Conservation (phyloP, 2,888 invertebrate species). For the Agrochola lychnidis region DNA sequence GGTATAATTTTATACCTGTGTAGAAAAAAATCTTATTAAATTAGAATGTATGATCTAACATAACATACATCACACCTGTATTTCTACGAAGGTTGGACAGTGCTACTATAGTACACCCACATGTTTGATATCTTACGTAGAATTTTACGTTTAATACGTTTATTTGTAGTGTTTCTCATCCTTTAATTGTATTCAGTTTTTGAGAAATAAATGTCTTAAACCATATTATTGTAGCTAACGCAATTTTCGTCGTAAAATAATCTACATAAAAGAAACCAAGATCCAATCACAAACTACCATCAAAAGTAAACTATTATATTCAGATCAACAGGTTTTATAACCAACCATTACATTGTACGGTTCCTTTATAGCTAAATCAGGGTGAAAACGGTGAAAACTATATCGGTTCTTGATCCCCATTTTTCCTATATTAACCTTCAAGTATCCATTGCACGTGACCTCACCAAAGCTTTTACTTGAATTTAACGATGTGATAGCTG, state of each 20-base stretch:
- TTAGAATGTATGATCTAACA: neutral
- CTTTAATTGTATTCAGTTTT: neutral
- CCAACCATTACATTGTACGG: slow-evolving; percentile 12
- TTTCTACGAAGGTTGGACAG: no score
- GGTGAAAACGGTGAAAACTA: slow-evolving; percentile 16
- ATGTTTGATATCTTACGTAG: neutral
- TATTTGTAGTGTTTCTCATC: neutral
- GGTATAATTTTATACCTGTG: neutral
- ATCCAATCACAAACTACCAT: neutral
- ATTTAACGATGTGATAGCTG: slow-evolving; percentile 58
- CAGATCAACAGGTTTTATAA: slow-evolving; percentile 35
- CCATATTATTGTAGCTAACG: neutral
- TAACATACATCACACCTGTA: no score
- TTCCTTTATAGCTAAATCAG: slow-evolving; percentile 18
- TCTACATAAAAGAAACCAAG: neutral
- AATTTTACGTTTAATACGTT: neutral
- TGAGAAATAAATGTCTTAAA: neutral
- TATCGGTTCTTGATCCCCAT: slow-evolving; percentile 30
- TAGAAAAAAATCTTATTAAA: neutral
- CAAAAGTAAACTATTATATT: neutral
- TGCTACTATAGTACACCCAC: no score
- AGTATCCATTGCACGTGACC: slow-evolving; percentile 43
- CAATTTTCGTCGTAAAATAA: neutral
- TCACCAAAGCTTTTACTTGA: slow-evolving; percentile 43
- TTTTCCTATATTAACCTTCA: slow-evolving; percentile 40